Percentiles rank a stretch among this genome's conserved stretches.
These are phyloP conservation scores for Drosophila imparisetae DNA, from an alignment of 2,888 invertebrate genomes.

Conservation along the genomic window DNA sequence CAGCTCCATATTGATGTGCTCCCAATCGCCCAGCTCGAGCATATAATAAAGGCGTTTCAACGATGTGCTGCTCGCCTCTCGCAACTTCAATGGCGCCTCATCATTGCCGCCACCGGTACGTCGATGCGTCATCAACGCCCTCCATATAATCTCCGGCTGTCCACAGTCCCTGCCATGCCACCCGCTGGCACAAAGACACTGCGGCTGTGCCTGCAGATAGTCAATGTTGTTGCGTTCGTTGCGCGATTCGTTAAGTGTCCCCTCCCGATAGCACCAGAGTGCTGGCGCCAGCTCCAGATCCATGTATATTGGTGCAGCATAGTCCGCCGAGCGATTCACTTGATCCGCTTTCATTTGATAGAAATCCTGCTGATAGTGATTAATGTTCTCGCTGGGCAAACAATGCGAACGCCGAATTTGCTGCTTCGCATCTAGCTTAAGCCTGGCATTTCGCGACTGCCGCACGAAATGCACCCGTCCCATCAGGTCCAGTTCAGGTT, in stretches of 20 bases:
- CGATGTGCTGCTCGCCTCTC: conserved; percentile 61
- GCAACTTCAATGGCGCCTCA: conserved; percentile 80
- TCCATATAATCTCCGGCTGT: conserved; percentile 89
- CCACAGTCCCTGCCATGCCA: conserved; percentile 89
- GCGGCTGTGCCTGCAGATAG: conserved; percentile 63
- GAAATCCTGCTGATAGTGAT: conserved; percentile 69
- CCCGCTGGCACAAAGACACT: conserved; percentile 87
- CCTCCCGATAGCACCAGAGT: conserved; percentile 80
- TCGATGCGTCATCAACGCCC: conserved; percentile 86
- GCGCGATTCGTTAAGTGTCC: conserved; percentile 65
- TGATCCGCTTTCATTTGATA: conserved; percentile 63
- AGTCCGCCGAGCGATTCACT: conserved; percentile 64
- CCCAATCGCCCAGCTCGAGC: conserved; percentile 85
- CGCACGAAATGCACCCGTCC: conserved; percentile 69
- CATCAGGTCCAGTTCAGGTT: conserved; percentile 6
- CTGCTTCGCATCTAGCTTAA: neutral
- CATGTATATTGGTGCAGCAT: conserved; percentile 58
- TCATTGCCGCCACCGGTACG: conserved; percentile 67
- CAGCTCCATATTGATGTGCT: conserved; percentile 85
- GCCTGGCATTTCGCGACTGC: conserved; percentile 17
- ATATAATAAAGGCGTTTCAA: conserved; percentile 86
- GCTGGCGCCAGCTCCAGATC: conserved; percentile 54
- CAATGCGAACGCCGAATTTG: conserved; percentile 28
- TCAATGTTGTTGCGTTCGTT: conserved; percentile 48
- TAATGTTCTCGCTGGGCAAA: conserved; percentile 57